Evolutionary conservation across 2,113 vertebrate species (phyloP), one percentile per base, ranked within the genome.

Genomic region (Coptodon bakossiorum): DNA sequence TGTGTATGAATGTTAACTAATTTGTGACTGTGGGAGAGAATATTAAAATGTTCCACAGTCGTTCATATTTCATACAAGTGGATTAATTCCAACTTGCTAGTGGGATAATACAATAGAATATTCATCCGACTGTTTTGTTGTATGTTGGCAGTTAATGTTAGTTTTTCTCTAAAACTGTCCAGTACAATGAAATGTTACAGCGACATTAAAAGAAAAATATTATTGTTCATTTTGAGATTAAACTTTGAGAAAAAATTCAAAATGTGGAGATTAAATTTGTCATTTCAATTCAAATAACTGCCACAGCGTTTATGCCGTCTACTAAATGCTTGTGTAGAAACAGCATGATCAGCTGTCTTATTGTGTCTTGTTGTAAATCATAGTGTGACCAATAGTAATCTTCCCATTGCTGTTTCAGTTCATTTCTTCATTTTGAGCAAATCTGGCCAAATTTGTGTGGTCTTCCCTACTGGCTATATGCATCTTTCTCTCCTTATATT

Each of bases 1-100:
- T 78, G 45, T 31, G 48, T 31, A 27, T 85, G 79, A 81, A 86
- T 84, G 36, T 71, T 87, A 86, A 90, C 27, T 61, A 73, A 81
- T 34, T 76, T 24, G n/a, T 13, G 0, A 29, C 71, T 50, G 29
- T 52, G 31, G 14, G 31, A 82, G 53, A 56, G 24, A 81, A 76
- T 84, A 61, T 90, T 52, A 31, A 80, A n/a, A n/a, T 50, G 6
- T n/a, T 78, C 43, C 43, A 19, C 71, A 78, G 19, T 78, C 4
- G 3, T 78, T 56, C n/a, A 5, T 11, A 24, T 22, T 78, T 78
- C 24, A n/a, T 31, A 3, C 16, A 31, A 50, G 4, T 50, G 45
- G 43, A 78, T 50, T 50, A 5, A 50, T 50, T 78, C 24, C 16
- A 48, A n/a, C 43, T 19, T 17, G 16, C 27, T 50, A 1, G 16